A percentile compares a stretch with the other conserved stretches of the same genome.
Conservation (phyloP, 1,140 invertebrate species). For the Pristionchus pacificus region DNA sequence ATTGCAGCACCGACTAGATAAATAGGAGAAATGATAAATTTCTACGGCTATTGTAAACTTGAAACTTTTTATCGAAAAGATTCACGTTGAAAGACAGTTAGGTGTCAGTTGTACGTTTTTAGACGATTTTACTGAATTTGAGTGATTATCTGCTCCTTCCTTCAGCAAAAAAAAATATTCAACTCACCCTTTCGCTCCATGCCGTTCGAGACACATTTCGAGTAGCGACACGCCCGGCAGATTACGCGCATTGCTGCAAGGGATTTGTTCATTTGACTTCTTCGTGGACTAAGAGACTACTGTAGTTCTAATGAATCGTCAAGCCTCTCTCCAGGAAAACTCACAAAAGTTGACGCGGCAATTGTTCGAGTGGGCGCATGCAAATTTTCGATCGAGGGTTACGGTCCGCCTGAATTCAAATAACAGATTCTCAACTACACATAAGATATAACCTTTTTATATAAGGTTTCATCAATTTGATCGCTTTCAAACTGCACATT, state of each 20-base stretch:
- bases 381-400: conserved; percentile 31
- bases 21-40: too few species aligned
- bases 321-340: not conserved
- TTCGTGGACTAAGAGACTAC: not conserved
- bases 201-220: conserved; percentile 26
- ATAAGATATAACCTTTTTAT: too few species aligned
- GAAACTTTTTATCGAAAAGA: too few species aligned
- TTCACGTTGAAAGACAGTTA: too few species aligned
- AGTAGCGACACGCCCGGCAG: conserved; percentile 32
- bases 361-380: conserved; percentile 20
- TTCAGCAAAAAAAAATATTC: too few species aligned
- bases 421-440: too few species aligned
- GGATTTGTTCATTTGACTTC: too few species aligned
- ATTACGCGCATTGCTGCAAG: conserved; percentile 37
- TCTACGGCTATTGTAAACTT: too few species aligned
- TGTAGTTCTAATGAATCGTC: not conserved
- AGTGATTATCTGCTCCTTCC: too few species aligned
- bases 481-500: not conserved
- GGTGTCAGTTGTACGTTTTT: too few species aligned
- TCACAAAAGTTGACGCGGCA: conserved; percentile 34
- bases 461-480: too few species aligned
- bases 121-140: too few species aligned
- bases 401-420: conserved; percentile 31
- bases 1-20: not conserved
- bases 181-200: conserved; percentile 21